These are phyloP conservation scores for Microtus montanus DNA, from an alignment of 2,113 vertebrate species.

Conservation along the genomic window DNA sequence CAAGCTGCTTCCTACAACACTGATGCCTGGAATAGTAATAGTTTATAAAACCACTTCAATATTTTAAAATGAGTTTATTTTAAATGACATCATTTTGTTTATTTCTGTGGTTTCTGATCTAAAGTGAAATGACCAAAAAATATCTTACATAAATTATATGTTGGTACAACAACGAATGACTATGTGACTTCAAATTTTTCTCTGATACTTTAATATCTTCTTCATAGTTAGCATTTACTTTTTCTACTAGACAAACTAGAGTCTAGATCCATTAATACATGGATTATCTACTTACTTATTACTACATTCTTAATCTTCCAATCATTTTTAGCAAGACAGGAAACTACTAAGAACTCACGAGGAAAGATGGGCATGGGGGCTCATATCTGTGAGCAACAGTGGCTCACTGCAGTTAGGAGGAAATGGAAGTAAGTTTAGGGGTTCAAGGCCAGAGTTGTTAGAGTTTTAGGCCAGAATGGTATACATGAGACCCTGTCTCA, in stretches of 20 bases:
- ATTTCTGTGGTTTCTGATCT: background rate
- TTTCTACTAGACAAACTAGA: background rate
- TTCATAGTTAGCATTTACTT: background rate
- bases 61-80: background rate
- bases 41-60: constrained; percentile 1
- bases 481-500: too few species aligned
- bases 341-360: background rate
- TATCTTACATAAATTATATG: background rate
- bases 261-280: background rate
- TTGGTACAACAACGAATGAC: background rate
- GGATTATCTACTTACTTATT: too few species aligned
- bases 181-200: background rate
- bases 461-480: background rate
- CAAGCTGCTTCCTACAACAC: background rate
- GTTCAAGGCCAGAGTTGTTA: background rate
- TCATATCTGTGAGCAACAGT: background rate
- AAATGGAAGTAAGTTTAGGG: background rate
- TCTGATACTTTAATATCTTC: background rate
- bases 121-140: background rate
- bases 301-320: background rate
- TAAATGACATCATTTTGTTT: background rate
- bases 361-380: too few species aligned
- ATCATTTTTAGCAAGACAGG: background rate
- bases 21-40: background rate
- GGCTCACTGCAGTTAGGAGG: background rate